Base-by-base conservation (phyloP, 2,113 vertebrate species). In the Pluvialis apricaria region DNA sequence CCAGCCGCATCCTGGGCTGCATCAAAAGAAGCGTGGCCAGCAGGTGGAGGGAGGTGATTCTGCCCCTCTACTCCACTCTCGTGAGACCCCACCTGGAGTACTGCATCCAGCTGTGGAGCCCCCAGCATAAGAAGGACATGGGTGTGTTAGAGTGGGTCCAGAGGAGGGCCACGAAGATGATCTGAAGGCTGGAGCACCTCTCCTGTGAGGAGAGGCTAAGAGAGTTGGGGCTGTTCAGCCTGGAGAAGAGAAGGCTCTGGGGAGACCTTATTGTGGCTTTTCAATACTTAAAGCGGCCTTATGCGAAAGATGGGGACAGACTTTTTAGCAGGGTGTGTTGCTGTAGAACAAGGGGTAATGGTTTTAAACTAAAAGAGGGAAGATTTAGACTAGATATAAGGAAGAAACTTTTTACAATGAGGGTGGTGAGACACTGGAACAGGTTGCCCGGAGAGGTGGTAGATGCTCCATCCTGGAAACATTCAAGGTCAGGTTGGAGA, bases 111-210 rank as follows among this genome's bases (percentile, higher is more conserved):
- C 14, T 6, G 49, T 34, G 84, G 14, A 4, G 12, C 0, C 10
- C n/a, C 5, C 60, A 64, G 19, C 25, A 42, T 1, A 38, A 2
- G 14, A 69, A 8, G 1, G 28, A 70, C 40, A 32, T 0, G 5
- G 34, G 38, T 1, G 38, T 65, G 38, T 1, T 55, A 31, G 17
- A 51, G 14, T 0, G 0, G 1, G 18, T 79, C 29, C 61, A 66
- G 16, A 25, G 24, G 25, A 82, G 32, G 21, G 25, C 4, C 17
- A 72, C 11, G 1, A 64, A 66, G 5, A 68, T 12, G 6, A 19
- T 29, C 12, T 25, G 15, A 49, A 31, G 34, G 10, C 2, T 71
- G 52, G 36, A 84, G 2, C 22, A 44, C 3, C 14, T 71, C 21
- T 45, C 1, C 32, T 73, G 0, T 15, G 15, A 15, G 1, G 44